Evolutionary conservation across 2,113 vertebrate genomes (phyloP).

Genomic region (Dinomys branickii): DNA sequence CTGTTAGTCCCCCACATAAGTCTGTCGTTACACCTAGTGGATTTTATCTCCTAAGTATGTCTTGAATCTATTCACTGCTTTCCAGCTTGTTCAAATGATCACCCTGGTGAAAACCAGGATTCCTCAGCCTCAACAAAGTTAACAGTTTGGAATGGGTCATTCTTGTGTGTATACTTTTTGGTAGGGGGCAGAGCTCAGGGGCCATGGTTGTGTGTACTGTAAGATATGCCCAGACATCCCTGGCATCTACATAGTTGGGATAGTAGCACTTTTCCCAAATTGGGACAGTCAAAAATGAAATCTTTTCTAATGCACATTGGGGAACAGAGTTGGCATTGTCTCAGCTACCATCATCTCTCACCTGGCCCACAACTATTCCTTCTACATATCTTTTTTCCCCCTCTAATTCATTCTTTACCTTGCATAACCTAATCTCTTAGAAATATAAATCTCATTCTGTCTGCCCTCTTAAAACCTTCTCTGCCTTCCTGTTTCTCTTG

Average conservation of each 20-base stretch:
- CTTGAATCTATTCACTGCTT: neutral
- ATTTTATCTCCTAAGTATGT: neutral
- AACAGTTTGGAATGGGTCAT: neutral
- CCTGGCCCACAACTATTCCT: neutral
- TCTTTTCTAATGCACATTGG: neutral
- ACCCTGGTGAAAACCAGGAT: neutral
- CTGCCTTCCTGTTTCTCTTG: no score
- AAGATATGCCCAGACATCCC: neutral
- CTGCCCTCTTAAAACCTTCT: neutral
- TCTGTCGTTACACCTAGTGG: neutral
- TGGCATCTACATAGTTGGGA: neutral
- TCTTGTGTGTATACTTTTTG: neutral
- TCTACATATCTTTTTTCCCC: neutral
- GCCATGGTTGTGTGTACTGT: no score
- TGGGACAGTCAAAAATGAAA: neutral
- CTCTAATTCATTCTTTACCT: neutral
- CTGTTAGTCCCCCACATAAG: no score
- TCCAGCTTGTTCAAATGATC: neutral
- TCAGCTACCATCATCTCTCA: neutral
- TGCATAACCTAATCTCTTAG: neutral
- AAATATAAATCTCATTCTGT: neutral
- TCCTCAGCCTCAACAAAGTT: neutral
- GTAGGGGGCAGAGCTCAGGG: accelerated
- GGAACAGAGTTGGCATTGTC: neutral
- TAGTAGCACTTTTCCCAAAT: neutral